Conservation (phyloP, 2,113 vertebrate genomes). For the Corythaeola cristata region DNA sequence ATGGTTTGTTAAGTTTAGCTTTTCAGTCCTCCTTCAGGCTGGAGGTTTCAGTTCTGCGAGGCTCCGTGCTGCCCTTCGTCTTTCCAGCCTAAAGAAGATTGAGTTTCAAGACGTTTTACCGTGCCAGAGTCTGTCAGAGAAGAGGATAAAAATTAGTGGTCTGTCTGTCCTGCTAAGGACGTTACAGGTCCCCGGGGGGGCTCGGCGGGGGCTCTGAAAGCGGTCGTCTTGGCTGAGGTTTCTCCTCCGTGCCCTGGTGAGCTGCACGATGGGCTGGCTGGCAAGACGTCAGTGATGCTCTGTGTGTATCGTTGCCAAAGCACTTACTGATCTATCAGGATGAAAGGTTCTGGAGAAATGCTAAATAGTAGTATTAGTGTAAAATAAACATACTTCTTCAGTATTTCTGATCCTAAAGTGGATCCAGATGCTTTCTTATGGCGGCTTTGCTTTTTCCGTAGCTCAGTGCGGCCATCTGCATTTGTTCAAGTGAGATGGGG, state of each 20-base stretch:
- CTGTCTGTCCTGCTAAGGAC: neutral
- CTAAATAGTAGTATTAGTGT: slow-evolving; percentile 42
- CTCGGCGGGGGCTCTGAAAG: neutral
- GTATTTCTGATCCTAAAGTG: slow-evolving; percentile 42
- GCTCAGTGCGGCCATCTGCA: neutral
- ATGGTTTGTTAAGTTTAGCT: neutral
- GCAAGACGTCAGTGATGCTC: neutral
- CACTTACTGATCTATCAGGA: neutral
- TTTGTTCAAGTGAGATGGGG: slow-evolving; percentile 18
- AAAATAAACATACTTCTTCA: slow-evolving; percentile 49
- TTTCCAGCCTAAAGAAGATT: neutral
- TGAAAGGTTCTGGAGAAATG: slow-evolving; percentile 29
- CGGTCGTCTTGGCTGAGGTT: accelerated
- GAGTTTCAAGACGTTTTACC: neutral
- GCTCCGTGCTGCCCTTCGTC: neutral
- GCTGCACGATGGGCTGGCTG: neutral
- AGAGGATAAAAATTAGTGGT: neutral
- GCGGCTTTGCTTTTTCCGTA: neutral
- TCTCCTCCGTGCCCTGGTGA: neutral
- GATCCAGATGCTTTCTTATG: slow-evolving; percentile 51
- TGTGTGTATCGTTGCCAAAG: neutral
- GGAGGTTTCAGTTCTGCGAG: neutral
- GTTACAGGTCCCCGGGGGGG: neutral
- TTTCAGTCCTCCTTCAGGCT: neutral
- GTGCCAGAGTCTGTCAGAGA: neutral